Conservation (phyloP, 2,113 vertebrate species). For the Ranitomeya imitator region DNA sequence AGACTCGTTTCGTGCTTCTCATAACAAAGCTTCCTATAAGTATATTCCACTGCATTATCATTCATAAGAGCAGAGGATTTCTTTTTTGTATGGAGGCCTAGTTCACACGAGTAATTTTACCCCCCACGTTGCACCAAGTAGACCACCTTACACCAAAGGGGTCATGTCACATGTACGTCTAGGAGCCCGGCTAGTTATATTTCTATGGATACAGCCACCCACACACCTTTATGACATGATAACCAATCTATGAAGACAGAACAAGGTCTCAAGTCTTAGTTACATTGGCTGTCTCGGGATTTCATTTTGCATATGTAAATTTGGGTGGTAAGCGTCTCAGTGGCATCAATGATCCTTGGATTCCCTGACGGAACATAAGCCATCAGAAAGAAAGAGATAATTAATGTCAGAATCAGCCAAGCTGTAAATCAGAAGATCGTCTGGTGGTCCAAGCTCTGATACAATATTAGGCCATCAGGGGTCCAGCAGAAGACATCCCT, state of each 20-base stretch:
- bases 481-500: neutral
- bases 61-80: slow-evolving; percentile 27
- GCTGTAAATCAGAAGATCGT: neutral
- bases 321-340: neutral
- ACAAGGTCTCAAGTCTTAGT: neutral
- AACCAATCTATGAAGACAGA: neutral
- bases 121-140: slow-evolving; percentile 20
- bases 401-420: no score
- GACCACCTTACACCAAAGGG: neutral
- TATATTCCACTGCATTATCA: slow-evolving; percentile 35
- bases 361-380: neutral
- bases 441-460: neutral
- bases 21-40: slow-evolving; percentile 34
- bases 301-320: neutral
- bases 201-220: slow-evolving; percentile 22
- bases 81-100: neutral
- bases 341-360: neutral
- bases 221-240: slow-evolving; percentile 26
- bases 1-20: slow-evolving; percentile 12
- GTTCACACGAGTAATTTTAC: slow-evolving; percentile 31
- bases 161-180: neutral
- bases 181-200: neutral
- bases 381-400: neutral
- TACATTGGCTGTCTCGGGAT: neutral
- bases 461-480: neutral